Base-by-base conservation (phyloP, 2,888 invertebrate species). In the Anarsia innoxiella region DNA sequence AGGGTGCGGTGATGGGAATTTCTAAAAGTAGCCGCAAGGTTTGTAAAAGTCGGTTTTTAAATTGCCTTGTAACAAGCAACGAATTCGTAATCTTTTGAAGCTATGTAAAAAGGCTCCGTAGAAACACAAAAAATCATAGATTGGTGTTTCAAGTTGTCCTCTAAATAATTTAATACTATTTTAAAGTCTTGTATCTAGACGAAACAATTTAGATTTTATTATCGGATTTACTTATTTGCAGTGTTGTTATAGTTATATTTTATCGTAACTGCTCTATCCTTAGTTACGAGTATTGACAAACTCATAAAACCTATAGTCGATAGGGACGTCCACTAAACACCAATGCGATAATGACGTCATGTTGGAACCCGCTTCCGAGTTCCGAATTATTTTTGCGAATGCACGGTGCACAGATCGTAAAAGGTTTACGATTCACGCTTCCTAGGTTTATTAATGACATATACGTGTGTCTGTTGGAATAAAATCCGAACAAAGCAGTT, bases 341-440 rank as follows among this genome's bases (percentile, higher is more conserved):
- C 56, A 56, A 44, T 49, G 44, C 45, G 40, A 62, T 66, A 70
- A 69, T 71, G 67, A 72, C 68, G 66, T 70, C 70, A 69, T 69
- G 61, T 54, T n/a, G 46, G 23, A 27, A 14, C 23, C 26, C 11
- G 29, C 36, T 41, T 37, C 39, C 37, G 39, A 39, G 30, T 28
- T 29, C 33, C 19, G 34, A 40, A 40, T 30, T 33, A 72, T 74
- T 79, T 74, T 78, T 82, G 76, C 74, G 79, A 69, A 77, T 77
- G 75, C 76, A 61, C 66, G 51, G 57, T 59, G 70, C 66, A 57
- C 44, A 46, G 56, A 36, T 78, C 76, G 77, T 83, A 82, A 83
- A 80, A 66, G 56, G 66, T 83, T 82, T 82, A 83, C 71, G 69
- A 68, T 47, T 54, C 14, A 31, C 44, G 48, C 45, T 48, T 51